Evolutionary conservation across 2,888 invertebrate species (phyloP), one percentile per base, ranked within the genome.

Genomic region (Hypena proboscidalis): DNA sequence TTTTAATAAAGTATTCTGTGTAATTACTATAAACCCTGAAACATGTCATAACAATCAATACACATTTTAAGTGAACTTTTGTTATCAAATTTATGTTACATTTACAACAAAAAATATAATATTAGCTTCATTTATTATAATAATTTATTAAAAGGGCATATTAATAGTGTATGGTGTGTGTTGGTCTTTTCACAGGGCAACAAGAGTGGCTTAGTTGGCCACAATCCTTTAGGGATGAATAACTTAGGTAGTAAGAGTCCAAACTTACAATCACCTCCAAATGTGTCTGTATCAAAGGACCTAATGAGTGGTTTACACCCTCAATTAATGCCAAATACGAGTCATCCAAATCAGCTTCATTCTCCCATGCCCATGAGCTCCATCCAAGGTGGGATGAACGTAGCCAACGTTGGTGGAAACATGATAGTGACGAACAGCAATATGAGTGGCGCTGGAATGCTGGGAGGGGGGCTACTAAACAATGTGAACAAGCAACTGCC

Each of bases 401-500:
- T 94, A 48, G 79, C 80, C 70, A 93, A 92, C 69, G 92, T 93
- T 30, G 93, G 92, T 55, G 95, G 95, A 71, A 90, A 85, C 57
- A 95, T 96, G 94, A 95, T 96, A 66, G 95, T 96, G 92, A 95
- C 96, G 13, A 96, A 95, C 73, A 95, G 94, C 73, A 94, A 92
- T 71, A 93, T 94, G 92, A 92, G 92, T 57, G 93, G 93, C 48
- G 93, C 94, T 70, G 92, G 88, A 39, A 95, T 95, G 93, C 94
- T 94, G 60, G 94, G 94, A 36, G 94, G 95, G 36, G 94, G 95
- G 34, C 94, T 96, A 31, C 94, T 95, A 62, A 96, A 95, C 81
- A 94, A 94, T 70, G 92, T 95, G 45, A 95, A 95, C 79, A 96
- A 95, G 77, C 95, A 95, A 77, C 91, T 95, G 58, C 92, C 92